phyloP scores from a whole-genome alignment of 2,888 invertebrate genomes.

The Caradrina clavipalpis region DNA sequence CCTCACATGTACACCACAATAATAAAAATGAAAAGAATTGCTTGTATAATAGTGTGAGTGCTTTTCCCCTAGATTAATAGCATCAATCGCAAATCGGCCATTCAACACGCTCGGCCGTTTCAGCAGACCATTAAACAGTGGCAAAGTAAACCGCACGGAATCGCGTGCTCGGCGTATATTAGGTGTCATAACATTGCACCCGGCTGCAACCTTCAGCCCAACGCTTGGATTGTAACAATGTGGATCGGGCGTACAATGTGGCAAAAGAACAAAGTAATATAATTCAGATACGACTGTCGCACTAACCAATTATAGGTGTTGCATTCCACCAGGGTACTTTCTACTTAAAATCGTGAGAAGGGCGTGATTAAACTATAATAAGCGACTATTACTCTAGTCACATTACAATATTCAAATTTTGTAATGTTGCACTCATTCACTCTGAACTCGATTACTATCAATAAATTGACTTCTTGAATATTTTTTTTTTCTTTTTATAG shows the following conservation, averaged over 20 bases:
- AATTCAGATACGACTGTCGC: background rate
- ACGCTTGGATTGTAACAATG: constrained; percentile 52
- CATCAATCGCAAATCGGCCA: constrained; percentile 77
- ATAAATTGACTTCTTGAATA: background rate
- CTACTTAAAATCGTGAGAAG: too few species aligned
- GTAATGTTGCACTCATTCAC: too few species aligned
- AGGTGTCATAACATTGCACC: constrained; percentile 85
- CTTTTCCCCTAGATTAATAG: constrained; percentile 63
- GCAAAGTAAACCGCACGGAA: constrained; percentile 74
- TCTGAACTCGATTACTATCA: too few species aligned
- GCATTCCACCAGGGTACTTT: too few species aligned
- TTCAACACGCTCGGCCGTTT: constrained; percentile 72
- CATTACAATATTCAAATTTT: too few species aligned
- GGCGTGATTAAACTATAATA: too few species aligned
- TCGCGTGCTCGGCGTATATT: constrained; percentile 88
- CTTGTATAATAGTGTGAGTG: constrained; percentile 48
- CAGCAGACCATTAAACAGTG: constrained; percentile 77
- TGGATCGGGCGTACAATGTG: constrained; percentile 36
- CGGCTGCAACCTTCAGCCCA: constrained; percentile 76
- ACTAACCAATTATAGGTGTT: too few species aligned
- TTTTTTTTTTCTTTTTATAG: too few species aligned
- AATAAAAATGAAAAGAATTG: constrained; percentile 41
- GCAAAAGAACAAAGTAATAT: background rate
- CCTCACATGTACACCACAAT: constrained; percentile 34
- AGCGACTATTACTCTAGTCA: too few species aligned